Conservation (phyloP, 2,113 vertebrate species). For the Kryptolebias marmoratus region DNA sequence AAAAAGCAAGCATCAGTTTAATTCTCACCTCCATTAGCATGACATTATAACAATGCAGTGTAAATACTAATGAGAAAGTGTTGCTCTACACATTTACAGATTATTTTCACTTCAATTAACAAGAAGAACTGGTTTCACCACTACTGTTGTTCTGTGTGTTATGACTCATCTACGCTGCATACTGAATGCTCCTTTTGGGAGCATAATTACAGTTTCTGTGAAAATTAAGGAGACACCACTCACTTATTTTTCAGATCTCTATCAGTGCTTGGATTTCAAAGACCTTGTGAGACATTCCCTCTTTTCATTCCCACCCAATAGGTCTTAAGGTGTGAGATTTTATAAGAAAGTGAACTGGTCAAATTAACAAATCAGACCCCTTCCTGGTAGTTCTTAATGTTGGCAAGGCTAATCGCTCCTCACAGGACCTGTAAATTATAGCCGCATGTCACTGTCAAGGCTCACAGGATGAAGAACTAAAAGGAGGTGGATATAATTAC, state of each 20-base stretch:
- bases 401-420: conserved; percentile 12
- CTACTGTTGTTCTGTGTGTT: conserved; percentile 19
- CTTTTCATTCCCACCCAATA: conserved; percentile 21
- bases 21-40: conserved; percentile 27
- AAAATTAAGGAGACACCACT: conserved; percentile 1
- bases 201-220: conserved; percentile 33
- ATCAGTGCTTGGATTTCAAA: conserved; percentile 26
- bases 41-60: background rate
- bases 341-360: conserved; percentile 22
- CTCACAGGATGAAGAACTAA: conserved; percentile 20
- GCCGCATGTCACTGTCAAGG: conserved; percentile 25
- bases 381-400: conserved; percentile 6
- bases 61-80: conserved; percentile 21
- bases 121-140: conserved; percentile 16
- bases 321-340: conserved; percentile 31
- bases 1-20: background rate
- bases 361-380: conserved; percentile 27
- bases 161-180: conserved; percentile 29
- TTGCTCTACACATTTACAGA: conserved; percentile 6
- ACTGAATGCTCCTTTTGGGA: conserved; percentile 25
- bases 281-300: conserved; percentile 8
- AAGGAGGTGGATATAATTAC: conserved; percentile 34
- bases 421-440: conserved; percentile 33
- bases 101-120: conserved; percentile 27
- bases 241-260: conserved; percentile 28